A percentile compares a stretch with the other conserved stretches of the same genome.
These are phyloP conservation scores for Sepiola atlantica DNA, from an alignment of 2,888 invertebrate genomes.

Conservation along the genomic window DNA sequence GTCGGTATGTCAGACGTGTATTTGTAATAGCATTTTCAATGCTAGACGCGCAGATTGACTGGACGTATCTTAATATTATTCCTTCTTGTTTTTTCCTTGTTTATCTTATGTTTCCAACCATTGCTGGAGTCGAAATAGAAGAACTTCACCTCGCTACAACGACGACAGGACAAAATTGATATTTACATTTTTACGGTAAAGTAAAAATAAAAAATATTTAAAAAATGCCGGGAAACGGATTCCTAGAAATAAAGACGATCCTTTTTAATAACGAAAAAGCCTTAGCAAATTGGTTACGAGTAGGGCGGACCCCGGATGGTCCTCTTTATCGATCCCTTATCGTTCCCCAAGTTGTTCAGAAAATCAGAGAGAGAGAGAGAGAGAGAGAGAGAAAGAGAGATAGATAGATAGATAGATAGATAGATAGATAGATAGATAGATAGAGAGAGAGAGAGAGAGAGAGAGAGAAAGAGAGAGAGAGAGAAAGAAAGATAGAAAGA, in stretches of 20 bases:
- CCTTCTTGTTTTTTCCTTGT: too few relatives aligned
- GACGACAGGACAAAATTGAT: not conserved
- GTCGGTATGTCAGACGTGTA: too few relatives aligned
- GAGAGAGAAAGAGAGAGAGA: not conserved
- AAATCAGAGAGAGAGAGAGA: not conserved
- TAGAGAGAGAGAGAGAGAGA: not conserved
- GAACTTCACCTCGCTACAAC: not conserved
- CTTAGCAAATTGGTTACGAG: slow-evolving; percentile 15
- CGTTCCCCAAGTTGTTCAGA: not conserved
- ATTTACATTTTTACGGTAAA: not conserved
- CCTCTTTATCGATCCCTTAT: not conserved
- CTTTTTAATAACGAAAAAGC: not conserved
- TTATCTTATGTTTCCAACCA: not conserved
- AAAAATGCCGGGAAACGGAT: not conserved
- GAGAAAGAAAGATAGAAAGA: too few relatives aligned
- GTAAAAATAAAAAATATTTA: not conserved
- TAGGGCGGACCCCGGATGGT: not conserved
- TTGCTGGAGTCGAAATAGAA: not conserved
- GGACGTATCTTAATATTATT: too few relatives aligned
- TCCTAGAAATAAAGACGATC: not conserved
- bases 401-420: not conserved
- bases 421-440: not conserved
- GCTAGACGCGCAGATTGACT: too few relatives aligned
- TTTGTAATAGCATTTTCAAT: too few relatives aligned
- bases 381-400: not conserved